Evolutionary conservation across 2,797 vertebrate genomes (phyloP), one percentile per base, ranked within the genome.

Genomic region (Eulemur rubriventer): DNA sequence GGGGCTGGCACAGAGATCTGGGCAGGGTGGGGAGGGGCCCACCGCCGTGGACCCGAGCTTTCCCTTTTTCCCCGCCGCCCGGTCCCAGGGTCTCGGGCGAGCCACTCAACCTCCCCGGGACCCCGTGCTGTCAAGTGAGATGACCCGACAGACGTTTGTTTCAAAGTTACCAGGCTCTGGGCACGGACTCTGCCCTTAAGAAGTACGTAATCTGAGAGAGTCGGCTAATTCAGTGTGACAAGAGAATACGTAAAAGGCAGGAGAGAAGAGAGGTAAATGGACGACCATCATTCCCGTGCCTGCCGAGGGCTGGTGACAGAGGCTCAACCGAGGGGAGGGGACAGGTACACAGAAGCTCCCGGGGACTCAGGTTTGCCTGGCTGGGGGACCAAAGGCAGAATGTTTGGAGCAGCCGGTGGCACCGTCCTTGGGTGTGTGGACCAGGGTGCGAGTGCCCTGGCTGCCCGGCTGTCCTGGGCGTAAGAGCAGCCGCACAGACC

Each of bases 181-280:
- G 13, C 22, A 0, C 0, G 17, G 48, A 3, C 18, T 38, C 2
- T 1, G 24, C 24, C 35, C 20, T 67, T 46, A 35, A n/a, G 61
- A 70, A n/a, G 8, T 6, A 8, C 9, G 0, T 2, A 4, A 4
- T 4, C 20, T 12, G 0, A 0, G 35, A 48, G 13, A 16, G 16
- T 38, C 14, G 11, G 30, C 6, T 2, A 7, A 26, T 18, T 13
- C 75, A 26, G 1, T 9, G 22, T 11, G 11, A n/a, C 52, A 38
- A 7, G 4, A 11, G 12, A 7, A 6, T 0, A 14, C 2, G 7
- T 22, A 38, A 46, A 35, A 55, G 35, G 13, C n/a, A 65, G 9
- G 12, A 0, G 30, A 18, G 57, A 26, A 86, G 4, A 4, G 4
- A 13, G 48, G 1, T 4, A 20, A 6, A 6, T 10, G 30, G 14